Base-by-base conservation (phyloP, 2,113 vertebrate species). In the Ibidorhyncha struthersii region DNA sequence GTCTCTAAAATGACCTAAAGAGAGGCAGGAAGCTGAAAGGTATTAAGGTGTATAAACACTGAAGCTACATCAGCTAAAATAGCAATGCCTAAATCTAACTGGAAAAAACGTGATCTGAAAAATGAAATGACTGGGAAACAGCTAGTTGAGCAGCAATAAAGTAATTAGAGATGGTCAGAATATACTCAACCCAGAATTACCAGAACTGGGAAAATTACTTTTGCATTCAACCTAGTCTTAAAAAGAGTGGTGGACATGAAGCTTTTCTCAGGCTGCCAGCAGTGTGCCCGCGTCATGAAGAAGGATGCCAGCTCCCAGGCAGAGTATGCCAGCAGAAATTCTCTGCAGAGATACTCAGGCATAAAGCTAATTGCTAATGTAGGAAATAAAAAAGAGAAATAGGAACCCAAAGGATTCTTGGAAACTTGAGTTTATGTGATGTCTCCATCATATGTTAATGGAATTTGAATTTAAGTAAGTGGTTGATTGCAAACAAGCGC, bases 221-320 rank as follows among this genome's bases (percentile, higher is more conserved):
- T 71, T 32, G 14, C 30, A 29, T 36, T 66, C 59, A 62, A 45
- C 17, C 25, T 67, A 56, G 25, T 65, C 34, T 82, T 86, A 36
- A 27, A 81, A 86, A 84, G 22, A 84, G 8, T 18, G 14, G 12
- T 19, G 12, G 34, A 47, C 11, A 55, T 14, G 3, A 91, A 89
- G 5, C 8, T 82, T 84, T 93, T 47, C 69, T 78, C 70, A 70
- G 19, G 8, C n/a, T 84, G 65, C 29, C 34, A 95, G 36, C 36
- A 87, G 41, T 0, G 1, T 84, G 18, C 55, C 47, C 14, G n/a
- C 4, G 1, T 53, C 34, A 12, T 0, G 1, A 86, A 59, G 58
- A 74, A 62, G 14, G 40, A 73, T 30, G 20, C 25, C 50, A 74
- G 21, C 45, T 86, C 70, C 40, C 19, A 50, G 34, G 16, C 20